Evolutionary conservation across 2,113 vertebrate genomes (phyloP).

Genomic region (Leuciscus idus): DNA sequence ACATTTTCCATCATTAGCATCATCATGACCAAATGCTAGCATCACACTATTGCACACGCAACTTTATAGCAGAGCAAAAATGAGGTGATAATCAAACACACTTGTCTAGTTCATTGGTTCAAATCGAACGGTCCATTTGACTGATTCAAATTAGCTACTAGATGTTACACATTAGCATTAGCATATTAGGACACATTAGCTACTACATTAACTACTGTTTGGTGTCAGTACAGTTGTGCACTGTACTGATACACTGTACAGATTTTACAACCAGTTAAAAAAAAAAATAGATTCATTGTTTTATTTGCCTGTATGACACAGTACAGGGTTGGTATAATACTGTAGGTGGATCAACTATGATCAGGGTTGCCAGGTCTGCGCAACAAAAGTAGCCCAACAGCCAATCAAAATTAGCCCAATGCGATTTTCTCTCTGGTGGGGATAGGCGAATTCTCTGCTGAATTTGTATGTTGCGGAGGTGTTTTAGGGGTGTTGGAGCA

Average conservation of each 20-base stretch:
- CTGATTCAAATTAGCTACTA: not conserved
- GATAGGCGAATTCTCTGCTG: too few relatives aligned
- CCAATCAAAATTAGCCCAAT: too few relatives aligned
- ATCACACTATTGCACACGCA: not conserved
- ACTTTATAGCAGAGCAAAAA: too few relatives aligned
- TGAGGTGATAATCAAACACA: too few relatives aligned
- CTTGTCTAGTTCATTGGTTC: not conserved
- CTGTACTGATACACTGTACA: too few relatives aligned
- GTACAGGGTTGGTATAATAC: not conserved
- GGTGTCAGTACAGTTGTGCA: not conserved
- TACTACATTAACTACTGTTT: not conserved
- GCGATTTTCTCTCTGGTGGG: too few relatives aligned
- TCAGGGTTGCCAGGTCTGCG: too few relatives aligned
- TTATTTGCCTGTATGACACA: not conserved
- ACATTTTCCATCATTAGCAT: too few relatives aligned
- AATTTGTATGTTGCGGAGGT: too few relatives aligned
- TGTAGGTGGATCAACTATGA: not conserved
- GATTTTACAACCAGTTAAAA: not conserved
- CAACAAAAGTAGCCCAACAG: too few relatives aligned
- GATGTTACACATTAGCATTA: not conserved
- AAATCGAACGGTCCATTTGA: not conserved
- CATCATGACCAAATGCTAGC: too few relatives aligned
- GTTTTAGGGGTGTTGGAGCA: too few relatives aligned
- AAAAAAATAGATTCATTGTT: not conserved
- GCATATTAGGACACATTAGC: not conserved